Conservation (phyloP, 2,113 vertebrate species). For the Triplophysa rosa region DNA sequence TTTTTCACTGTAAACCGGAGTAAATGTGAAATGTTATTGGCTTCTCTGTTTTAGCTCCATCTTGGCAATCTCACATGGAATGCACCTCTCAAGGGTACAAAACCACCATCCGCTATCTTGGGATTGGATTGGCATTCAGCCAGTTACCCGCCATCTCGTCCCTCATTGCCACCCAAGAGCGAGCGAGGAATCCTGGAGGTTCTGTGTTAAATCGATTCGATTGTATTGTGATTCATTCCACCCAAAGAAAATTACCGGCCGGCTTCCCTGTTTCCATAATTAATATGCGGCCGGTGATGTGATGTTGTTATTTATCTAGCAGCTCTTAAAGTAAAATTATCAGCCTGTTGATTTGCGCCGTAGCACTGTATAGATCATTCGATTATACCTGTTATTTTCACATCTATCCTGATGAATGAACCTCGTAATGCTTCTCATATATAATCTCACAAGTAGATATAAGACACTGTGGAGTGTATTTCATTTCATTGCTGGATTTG, state of each 20-base stretch:
- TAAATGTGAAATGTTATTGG: conserved; percentile 8
- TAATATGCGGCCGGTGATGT: conserved; percentile 35
- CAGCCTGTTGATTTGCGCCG: conserved; percentile 14
- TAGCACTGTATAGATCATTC: conserved; percentile 18
- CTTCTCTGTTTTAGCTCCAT: conserved; percentile 6
- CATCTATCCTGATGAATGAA: conserved; percentile 15
- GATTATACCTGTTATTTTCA: conserved; percentile 32
- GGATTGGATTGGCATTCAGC: conserved; percentile 45
- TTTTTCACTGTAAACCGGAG: neutral
- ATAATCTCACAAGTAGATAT: neutral
- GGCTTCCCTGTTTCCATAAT: conserved; percentile 15
- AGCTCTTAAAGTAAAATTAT: conserved; percentile 32
- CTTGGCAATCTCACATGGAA: neutral
- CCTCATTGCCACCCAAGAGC: conserved; percentile 11
- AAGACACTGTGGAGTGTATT: neutral
- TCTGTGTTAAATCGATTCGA: conserved; percentile 35
- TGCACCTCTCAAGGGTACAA: conserved; percentile 35
- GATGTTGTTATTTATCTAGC: conserved; percentile 39
- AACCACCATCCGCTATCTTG: conserved; percentile 38
- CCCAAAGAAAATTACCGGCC: conserved; percentile 3
- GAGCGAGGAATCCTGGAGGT: conserved; percentile 1
- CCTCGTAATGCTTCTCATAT: neutral
- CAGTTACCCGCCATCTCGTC: neutral
- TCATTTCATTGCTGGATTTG: neutral
- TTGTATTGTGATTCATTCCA: conserved; percentile 43